Percentiles rank a stretch among this genome's conserved stretches.
Evolutionary conservation across 2,797 vertebrate species (phyloP).

Genomic region (Argya squamiceps): DNA sequence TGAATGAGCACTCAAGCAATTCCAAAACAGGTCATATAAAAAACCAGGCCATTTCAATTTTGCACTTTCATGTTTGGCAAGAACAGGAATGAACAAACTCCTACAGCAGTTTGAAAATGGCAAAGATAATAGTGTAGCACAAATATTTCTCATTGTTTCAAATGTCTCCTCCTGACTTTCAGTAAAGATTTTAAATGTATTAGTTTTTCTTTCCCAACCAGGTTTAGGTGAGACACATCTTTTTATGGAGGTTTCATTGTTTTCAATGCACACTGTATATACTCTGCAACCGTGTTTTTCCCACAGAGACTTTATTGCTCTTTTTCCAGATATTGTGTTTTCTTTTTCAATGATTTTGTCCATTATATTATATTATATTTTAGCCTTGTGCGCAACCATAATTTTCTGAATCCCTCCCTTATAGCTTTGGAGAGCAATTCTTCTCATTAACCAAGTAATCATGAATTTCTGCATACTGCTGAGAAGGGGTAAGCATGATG

Average conservation of each 20-base stretch:
- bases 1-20: background rate
- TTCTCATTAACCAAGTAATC: background rate
- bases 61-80: background rate
- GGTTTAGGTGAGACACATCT: background rate
- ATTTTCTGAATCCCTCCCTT: background rate
- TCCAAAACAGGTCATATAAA: background rate
- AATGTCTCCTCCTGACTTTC: background rate
- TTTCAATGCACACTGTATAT: background rate
- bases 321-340: background rate
- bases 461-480: background rate
- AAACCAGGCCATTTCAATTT: background rate
- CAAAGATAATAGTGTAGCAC: background rate
- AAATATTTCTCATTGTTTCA: background rate
- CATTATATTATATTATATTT: background rate
- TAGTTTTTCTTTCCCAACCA: background rate
- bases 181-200: background rate
- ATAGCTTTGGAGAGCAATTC: background rate
- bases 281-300: background rate
- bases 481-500: background rate
- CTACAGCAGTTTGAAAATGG: background rate
- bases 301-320: background rate
- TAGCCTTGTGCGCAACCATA: background rate
- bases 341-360: background rate
- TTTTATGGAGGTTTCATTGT: background rate
- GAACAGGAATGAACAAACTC: background rate